Evolutionary conservation across 2,113 vertebrate genomes (phyloP), one percentile per base, ranked within the genome.

Genomic region (Oryzias curvinotus): DNA sequence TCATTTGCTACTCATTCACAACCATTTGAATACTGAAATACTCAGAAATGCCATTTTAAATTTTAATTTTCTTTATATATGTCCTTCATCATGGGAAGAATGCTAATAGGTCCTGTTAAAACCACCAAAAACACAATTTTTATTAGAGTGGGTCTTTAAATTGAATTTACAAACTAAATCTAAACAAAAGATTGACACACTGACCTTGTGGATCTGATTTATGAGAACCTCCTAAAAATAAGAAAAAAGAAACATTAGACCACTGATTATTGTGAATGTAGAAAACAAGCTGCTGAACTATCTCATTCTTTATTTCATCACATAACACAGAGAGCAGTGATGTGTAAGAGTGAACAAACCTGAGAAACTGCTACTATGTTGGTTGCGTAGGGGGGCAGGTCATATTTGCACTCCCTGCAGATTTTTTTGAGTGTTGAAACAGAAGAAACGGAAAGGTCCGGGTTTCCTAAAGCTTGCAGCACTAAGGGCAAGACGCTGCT

Each of bases 171-270:
- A 71, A 23, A 25, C 1, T 63, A 42, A 55, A 30, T 25, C 57
- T 50, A 51, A 68, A 64, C 2, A 28, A 50, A 43, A 51, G 30
- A 65, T 4, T 28, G 52, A 51, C 17, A 64, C 47, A 89, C 91
- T 88, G 75, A 99, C 97, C 96, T 99, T 99, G 89, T 99, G 97
- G 85, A 99, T 98, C 89, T 99, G 97, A 88, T 99, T 99, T 91
- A 99, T 96, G 73, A 99, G 91, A 81, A 99, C 97, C 84, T 98
- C 97, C 97, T 99, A 77, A 1, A 79, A 53, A 52, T 47, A 77
- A 44, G 62, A 25, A 26, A 80, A 46, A 57, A 74, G 16, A 74
- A 3, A 10, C 3, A 12, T 36, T 36, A 36, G 7, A 12, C 7
- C 36, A 13, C 10, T 10, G 36, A 36, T 30, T 30, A 30, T 30